Base-by-base conservation (phyloP, 2,113 vertebrate genomes). In the Heliornis fulica region DNA sequence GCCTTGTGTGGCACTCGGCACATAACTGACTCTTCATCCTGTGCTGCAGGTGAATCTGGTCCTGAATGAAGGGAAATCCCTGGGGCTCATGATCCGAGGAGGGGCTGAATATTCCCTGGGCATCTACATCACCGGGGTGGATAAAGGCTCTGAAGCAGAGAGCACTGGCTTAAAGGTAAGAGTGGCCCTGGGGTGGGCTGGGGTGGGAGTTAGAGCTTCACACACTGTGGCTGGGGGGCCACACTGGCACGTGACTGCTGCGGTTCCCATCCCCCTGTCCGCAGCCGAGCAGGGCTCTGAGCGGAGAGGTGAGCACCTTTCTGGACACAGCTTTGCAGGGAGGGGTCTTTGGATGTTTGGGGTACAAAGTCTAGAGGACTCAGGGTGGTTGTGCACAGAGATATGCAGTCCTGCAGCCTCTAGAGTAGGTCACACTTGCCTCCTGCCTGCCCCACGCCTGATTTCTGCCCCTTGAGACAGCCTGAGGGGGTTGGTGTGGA, bases 71-170 rank as follows among this genome's bases (percentile, higher is more conserved):
- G 99, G 99, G 18, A 99, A 99, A 5, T 99, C 99, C 61, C 97
- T 99, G 94, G 99, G 99, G 57, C 98, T 99, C 77, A 99, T 99
- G 94, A 99, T 99, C 93, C 98, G 99, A 6, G 99, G 99, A 13
- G 99, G 99, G 77, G 98, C 99, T 0, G 99, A 99, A 64, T 99
- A 99, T 15, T 98, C 99, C 36, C 97, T 99, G 78, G 99, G 99
- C 50, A 99, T 99, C 94, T 99, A 99, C 97, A 98, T 99, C 98
- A 99, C 99, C 0, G 99, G 99, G 1, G 99, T 99, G 94, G 99
- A 99, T 97, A 97, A 98, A 5, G 99, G 98, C 34, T 99, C 99
- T 0, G 99, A 99, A 71, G 99, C 99, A 7, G 99, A 99, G 93
- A 98, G 98, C 83, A 98, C 99, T 2, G 99, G 99, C 60, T 97